Evolutionary conservation across 2,888 invertebrate genomes (phyloP).

Genomic region (Sycophila texana): DNA sequence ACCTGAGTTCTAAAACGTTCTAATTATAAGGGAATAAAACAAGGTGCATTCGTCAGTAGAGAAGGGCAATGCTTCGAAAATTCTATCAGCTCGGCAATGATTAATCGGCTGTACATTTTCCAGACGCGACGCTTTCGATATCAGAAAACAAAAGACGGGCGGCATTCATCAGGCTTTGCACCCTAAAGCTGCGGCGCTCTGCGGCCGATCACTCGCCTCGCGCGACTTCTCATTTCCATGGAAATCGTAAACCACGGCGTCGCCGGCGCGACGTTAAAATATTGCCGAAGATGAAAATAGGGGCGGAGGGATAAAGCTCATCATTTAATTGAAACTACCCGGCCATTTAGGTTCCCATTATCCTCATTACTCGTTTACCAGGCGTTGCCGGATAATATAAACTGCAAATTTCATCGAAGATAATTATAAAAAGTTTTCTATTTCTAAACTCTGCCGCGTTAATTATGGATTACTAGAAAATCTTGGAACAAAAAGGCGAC

Average conservation of each 20-base stretch:
- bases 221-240: conserved; percentile 64
- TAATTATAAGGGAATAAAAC: too few relatives aligned
- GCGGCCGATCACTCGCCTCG: conserved; percentile 1
- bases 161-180: conserved; percentile 15
- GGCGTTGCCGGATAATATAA: too few relatives aligned
- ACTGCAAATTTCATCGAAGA: too few relatives aligned
- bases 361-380: too few relatives aligned
- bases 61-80: too few relatives aligned
- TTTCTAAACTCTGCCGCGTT: too few relatives aligned
- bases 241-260: conserved; percentile 66
- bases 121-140: conserved; percentile 2
- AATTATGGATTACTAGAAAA: too few relatives aligned
- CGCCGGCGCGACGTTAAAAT: conserved; percentile 3
- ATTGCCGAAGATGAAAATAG: neutral
- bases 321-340: conserved; percentile 64
- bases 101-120: neutral
- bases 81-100: neutral
- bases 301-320: conserved; percentile 26
- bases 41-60: too few relatives aligned
- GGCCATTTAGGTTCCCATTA: too few relatives aligned
- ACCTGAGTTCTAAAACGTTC: too few relatives aligned
- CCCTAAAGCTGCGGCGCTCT: conserved; percentile 36
- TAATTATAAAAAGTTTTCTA: too few relatives aligned
- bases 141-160: conserved; percentile 3
- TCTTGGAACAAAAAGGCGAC: neutral